Evolutionary conservation across 2,888 invertebrate genomes (phyloP), one percentile per base, ranked within the genome.

Genomic region (Epistrophe eligans): DNA sequence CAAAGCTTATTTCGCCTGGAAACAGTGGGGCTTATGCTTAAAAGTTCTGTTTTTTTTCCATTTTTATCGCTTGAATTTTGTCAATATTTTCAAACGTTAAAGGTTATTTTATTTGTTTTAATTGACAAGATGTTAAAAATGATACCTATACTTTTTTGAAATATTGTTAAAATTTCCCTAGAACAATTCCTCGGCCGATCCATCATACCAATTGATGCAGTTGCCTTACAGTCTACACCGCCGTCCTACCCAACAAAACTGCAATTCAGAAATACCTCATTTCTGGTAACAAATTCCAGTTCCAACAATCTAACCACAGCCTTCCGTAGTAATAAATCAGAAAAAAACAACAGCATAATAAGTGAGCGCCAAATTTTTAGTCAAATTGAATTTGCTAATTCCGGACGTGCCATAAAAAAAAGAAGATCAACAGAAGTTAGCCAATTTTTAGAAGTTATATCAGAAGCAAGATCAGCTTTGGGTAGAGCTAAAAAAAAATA

Each of bases 401-500:
- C 4, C 5, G 74, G 52, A 0, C 85, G 81, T 10, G 57, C 70
- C 0, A 28, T 81, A 13, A 50, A 57, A 32, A 24, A 57, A 38
- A 24, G 52, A 7, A 8, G 9, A 19, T 19, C 77, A 11, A 64
- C 81, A 13, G 17, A 50, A 15, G 5, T 77, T 8, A 57, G 28
- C 10, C 40, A 58, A 0, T 28, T 74, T 13, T 40, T 72, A 11
- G 60, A 83, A 40, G 87, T 66, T 38, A 15, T 87, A 19, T 40
- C 52, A 9, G 83, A 87, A 48, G 74, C 87, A 11, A 15, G 8
- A 35, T 60, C 71, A 17, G 74, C 83, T 15, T 6, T 71, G n/a
- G 76, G 40, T 45, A 79, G 87, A 17, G 79, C 43, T 1, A 45
- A 71, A 11, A 45, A 71, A 11, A 66, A 64, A 19, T 87, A 87